These are phyloP conservation scores for Bergia sp. DNA, from an alignment of 92 coral and sea anemone genomes.

Conservation along the genomic window DNA sequence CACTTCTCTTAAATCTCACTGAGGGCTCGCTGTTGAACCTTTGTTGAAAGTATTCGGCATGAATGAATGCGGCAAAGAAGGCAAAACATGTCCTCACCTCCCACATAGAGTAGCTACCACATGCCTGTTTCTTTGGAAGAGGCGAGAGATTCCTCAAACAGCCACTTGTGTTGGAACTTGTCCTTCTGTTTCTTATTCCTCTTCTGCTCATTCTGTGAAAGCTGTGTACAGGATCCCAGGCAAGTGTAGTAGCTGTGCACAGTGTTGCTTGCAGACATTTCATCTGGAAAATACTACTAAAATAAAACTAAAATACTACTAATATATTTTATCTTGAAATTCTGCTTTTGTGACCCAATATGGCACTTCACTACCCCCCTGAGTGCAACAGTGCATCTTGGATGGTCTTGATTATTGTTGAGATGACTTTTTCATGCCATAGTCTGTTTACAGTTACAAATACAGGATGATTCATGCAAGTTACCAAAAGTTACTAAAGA, in stretches of 20 bases:
- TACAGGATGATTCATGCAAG: too few relatives aligned
- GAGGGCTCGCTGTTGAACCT: conserved; percentile 46
- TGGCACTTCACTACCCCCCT: too few relatives aligned
- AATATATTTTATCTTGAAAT: too few relatives aligned
- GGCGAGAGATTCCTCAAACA: conserved; percentile 42
- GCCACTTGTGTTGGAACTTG: conserved; percentile 55
- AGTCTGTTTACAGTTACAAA: too few relatives aligned
- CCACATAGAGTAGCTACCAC: conserved; percentile 46
- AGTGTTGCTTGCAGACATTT: conserved; percentile 27
- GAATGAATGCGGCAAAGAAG: conserved; percentile 47
- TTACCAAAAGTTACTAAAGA: too few relatives aligned
- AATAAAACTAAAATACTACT: too few relatives aligned
- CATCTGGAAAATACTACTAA: conserved; percentile 49
- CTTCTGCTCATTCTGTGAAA: conserved; percentile 39
- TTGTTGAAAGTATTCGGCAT: conserved; percentile 53
- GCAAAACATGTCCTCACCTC: conserved; percentile 64
- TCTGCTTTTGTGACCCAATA: too few relatives aligned
- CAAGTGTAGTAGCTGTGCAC: conserved; percentile 54
- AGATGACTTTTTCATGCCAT: too few relatives aligned
- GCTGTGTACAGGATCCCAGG: conserved; percentile 46
- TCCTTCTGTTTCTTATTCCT: conserved; percentile 17
- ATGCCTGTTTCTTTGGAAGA: conserved; percentile 42
- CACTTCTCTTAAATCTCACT: conserved; percentile 46
- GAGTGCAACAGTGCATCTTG: too few relatives aligned
- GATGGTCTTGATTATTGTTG: too few relatives aligned